Conservation (phyloP, 2,113 vertebrate species). For the Neolamprologus sp. region DNA sequence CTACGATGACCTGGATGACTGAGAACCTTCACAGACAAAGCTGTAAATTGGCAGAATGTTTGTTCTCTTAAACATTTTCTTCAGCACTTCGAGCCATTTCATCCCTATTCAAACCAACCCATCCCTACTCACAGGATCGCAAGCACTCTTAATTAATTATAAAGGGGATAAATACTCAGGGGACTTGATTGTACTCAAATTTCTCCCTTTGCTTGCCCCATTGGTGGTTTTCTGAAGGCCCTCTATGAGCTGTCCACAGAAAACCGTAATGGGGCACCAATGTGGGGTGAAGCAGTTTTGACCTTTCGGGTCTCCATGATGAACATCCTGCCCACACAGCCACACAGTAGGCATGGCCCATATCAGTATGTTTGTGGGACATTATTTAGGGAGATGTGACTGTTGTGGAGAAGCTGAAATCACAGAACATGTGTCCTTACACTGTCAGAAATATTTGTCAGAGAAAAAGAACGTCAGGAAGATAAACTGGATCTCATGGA, state of each 20-base stretch:
- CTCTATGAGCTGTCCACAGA: background rate
- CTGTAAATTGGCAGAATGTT: background rate
- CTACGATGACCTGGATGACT: background rate
- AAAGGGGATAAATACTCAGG: background rate
- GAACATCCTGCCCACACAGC: background rate
- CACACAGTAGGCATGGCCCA: background rate
- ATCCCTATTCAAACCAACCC: background rate
- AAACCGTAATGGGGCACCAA: background rate
- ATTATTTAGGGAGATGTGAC: background rate
- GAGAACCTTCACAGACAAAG: background rate
- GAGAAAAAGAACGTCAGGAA: background rate
- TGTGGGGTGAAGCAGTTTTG: background rate
- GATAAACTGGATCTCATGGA: background rate
- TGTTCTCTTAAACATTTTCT: background rate
- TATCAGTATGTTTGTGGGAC: background rate
- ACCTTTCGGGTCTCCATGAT: background rate
- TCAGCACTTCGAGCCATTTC: background rate
- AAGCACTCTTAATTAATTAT: background rate
- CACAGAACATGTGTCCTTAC: background rate
- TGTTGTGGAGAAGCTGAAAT: background rate
- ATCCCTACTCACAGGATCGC: background rate
- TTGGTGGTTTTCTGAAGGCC: background rate
- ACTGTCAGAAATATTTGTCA: background rate
- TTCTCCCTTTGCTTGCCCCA: background rate
- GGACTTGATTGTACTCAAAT: background rate